These are phyloP conservation scores for Adoxophyes honmai DNA, from an alignment of 1,140 invertebrate species.

Conservation along the genomic window DNA sequence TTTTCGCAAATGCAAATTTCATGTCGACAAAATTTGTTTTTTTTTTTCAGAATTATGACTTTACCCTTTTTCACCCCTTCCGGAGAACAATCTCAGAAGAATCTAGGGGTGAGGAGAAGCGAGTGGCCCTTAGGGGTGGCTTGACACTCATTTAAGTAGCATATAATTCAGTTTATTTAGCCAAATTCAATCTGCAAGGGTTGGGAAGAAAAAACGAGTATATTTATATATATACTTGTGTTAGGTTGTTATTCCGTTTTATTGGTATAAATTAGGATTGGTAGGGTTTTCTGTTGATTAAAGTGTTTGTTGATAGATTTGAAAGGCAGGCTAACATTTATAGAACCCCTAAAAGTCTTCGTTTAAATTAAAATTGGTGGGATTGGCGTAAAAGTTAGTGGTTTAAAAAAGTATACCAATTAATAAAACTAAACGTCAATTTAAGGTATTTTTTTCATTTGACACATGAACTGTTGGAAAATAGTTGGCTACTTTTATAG, in stretches of 20 bases:
- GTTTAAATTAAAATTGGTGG: too few relatives aligned
- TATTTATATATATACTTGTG: conserved; percentile 22
- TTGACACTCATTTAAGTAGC: conserved; percentile 75
- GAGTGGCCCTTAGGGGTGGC: conserved; percentile 52
- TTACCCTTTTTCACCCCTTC: conserved; percentile 11
- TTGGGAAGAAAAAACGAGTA: conserved; percentile 44
- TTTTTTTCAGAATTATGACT: conserved; percentile 11
- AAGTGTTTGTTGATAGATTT: conserved; percentile 15
- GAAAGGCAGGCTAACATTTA: too few relatives aligned
- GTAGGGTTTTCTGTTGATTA: conserved; percentile 50
- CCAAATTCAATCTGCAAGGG: conserved; percentile 71
- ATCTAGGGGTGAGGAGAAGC: conserved; percentile 55
- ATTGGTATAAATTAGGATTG: conserved; percentile 72
- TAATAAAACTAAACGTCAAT: too few relatives aligned
- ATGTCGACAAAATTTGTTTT: too few relatives aligned
- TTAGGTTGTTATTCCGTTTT: conserved; percentile 36
- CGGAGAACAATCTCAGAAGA: conserved; percentile 41
- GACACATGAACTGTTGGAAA: too few relatives aligned
- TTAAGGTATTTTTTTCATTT: too few relatives aligned
- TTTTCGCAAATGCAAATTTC: too few relatives aligned
- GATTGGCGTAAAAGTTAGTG: too few relatives aligned
- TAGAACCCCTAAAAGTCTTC: too few relatives aligned
- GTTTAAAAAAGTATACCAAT: too few relatives aligned
- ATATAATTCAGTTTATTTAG: conserved; percentile 76
- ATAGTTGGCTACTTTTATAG: too few relatives aligned